Evolutionary conservation across 1,140 invertebrate species (phyloP), one percentile per base, ranked within the genome.

Genomic region (Procambarus clarkii): DNA sequence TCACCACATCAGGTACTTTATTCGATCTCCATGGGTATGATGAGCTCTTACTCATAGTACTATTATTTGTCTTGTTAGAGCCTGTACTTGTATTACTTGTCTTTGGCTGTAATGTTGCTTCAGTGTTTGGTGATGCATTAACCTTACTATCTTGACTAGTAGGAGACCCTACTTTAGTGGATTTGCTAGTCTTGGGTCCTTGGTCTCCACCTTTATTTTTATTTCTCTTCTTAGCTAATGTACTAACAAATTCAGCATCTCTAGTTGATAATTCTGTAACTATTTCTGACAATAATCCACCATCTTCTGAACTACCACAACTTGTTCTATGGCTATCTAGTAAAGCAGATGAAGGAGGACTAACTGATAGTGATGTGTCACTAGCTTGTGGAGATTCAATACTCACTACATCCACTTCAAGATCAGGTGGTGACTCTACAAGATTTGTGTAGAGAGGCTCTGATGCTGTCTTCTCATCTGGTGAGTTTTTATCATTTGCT

Each of bases 241-340:
- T 69, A 78, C 88, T 80, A 45, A 87, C 80, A 79, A 88, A 92
- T 45, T 92, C 87, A 44, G 88, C 88, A 74, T 93, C 92, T 58
- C 92, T 69, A 48, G 83, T 86, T 74, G 89, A 88, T 11, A 93
- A 85, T 78, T 93, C 92, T 54, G 88, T 92, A 54, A 93, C 92
- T 91, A 93, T 93, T 85, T 93, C 92, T 46, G 92, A 93, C 48
- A 93, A 91, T 18, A 93, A 46, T 48, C 92, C 92, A 77, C 92
- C 92, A 48, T 93, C 92, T 74, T 93, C 92, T 24, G 92, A 92
- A 78, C 92, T 92, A 45, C 91, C 92, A 77, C 88, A 92, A 84
- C 92, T 93, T 21, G 91, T 90, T 71, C 92, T 90, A 8, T 93
- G 77, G 50, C 78, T 81, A 48, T 81, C 85, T 48, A 44, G 48